phyloP scores from a whole-genome alignment of 2,888 invertebrate genomes.

The Myopa tessellatipennis region DNA sequence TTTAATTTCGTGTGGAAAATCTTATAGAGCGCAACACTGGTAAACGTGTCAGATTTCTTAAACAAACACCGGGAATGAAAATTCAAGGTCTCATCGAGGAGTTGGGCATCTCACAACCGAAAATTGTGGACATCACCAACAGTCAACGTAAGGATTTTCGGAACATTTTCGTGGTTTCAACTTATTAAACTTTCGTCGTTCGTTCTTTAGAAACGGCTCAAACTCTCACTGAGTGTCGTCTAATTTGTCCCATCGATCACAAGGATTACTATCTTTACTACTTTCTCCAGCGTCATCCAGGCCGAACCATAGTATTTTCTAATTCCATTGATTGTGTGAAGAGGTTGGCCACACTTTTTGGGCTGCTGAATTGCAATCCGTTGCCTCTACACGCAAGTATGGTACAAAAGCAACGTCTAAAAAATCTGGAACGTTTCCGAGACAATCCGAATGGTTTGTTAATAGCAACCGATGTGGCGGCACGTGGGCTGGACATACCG shows the following conservation, averaged over 20 bases:
- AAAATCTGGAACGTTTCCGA: slow-evolving; percentile 90
- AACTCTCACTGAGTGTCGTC: slow-evolving; percentile 85
- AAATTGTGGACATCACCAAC: slow-evolving; percentile 91
- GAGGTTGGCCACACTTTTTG: slow-evolving; percentile 78
- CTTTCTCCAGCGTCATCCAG: slow-evolving; percentile 85
- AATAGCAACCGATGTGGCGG: slow-evolving; percentile 96
- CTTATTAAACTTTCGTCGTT: background rate
- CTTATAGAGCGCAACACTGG: slow-evolving; percentile 60
- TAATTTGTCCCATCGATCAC: slow-evolving; percentile 80
- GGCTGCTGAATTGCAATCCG: slow-evolving; percentile 78
- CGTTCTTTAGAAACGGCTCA: slow-evolving; percentile 78
- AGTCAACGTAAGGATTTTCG: slow-evolving; percentile 71
- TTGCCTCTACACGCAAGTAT: slow-evolving; percentile 88
- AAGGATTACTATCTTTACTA: slow-evolving; percentile 95
- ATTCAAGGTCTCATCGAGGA: slow-evolving; percentile 80
- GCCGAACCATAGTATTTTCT: slow-evolving; percentile 92
- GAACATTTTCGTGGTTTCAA: background rate
- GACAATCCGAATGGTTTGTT: slow-evolving; percentile 79
- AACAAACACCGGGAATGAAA: slow-evolving; percentile 81
- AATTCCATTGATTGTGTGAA: slow-evolving; percentile 95
- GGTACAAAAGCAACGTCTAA: slow-evolving; percentile 93
- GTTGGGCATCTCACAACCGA: slow-evolving; percentile 88
- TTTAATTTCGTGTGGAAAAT: background rate
- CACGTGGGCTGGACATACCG: slow-evolving; percentile 95
- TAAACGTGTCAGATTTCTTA: slow-evolving; percentile 69